phyloP scores from a whole-genome alignment of 2,888 invertebrate species.

The Trachelus troglodyta region DNA sequence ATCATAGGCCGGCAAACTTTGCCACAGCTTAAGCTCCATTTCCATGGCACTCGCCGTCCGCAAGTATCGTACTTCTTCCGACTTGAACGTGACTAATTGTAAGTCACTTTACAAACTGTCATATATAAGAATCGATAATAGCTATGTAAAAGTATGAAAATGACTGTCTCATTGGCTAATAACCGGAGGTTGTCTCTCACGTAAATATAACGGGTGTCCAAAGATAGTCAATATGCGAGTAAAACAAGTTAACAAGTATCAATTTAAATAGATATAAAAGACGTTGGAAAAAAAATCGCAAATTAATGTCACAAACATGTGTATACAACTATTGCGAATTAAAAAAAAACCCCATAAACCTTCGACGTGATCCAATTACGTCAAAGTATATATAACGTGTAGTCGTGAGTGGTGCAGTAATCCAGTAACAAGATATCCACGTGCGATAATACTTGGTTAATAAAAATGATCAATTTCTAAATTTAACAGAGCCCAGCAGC shows the following conservation, averaged over 20 bases:
- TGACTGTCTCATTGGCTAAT: neutral
- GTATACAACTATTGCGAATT: neutral
- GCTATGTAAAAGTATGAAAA: neutral
- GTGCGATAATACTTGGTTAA: neutral
- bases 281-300: no score
- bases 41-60: conserved; percentile 29
- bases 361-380: neutral
- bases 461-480: neutral
- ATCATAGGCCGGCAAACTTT: conserved; percentile 40
- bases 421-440: neutral
- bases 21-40: conserved; percentile 47
- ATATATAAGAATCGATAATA: neutral
- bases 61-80: neutral
- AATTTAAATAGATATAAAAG: no score
- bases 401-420: neutral
- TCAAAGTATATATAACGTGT: neutral
- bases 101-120: neutral
- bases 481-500: neutral
- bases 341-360: neutral
- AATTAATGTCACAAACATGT: no score
- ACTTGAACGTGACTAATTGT: neutral
- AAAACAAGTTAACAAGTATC: neutral
- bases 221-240: neutral
- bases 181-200: neutral
- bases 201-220: neutral